Evolutionary conservation across 2,797 vertebrate genomes (phyloP).

Genomic region (Schizothorax lantsangensis): DNA sequence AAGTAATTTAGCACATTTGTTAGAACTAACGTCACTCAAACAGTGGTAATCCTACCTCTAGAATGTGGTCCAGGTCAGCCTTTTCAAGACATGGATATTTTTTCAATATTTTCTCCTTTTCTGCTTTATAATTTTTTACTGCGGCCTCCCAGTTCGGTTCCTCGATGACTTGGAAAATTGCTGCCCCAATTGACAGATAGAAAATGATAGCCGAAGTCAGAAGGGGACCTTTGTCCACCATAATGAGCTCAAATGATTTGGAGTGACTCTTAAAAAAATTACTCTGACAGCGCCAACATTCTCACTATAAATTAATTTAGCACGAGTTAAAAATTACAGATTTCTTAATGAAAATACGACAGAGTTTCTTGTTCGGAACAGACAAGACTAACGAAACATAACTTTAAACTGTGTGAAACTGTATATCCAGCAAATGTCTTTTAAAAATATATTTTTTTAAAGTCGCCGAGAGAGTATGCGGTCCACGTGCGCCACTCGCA

Average conservation of each 20-base stretch:
- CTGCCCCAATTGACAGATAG: slow-evolving; percentile 97
- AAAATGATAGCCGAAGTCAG: slow-evolving; percentile 97
- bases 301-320: background rate
- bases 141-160: slow-evolving; percentile 91
- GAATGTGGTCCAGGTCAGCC: slow-evolving; percentile 87
- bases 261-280: slow-evolving; percentile 43
- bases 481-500: slow-evolving; percentile 67
- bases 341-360: slow-evolving; percentile 33
- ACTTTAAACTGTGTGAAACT: background rate
- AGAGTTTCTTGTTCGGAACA: slow-evolving; percentile 51
- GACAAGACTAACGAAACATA: slow-evolving; percentile 40
- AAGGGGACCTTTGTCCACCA: slow-evolving; percentile 97
- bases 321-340: slow-evolving; percentile 28
- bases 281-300: slow-evolving; percentile 62
- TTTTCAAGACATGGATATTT: slow-evolving; percentile 89
- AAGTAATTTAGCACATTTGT: background rate
- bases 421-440: slow-evolving; percentile 5
- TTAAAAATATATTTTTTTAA: background rate
- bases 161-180: slow-evolving; percentile 98
- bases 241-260: slow-evolving; percentile 71
- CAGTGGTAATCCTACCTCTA: slow-evolving; percentile 82
- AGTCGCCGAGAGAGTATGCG: background rate
- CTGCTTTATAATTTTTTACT: slow-evolving; percentile 76
- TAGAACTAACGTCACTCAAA: background rate
- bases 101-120: slow-evolving; percentile 85